These are phyloP conservation scores for Cyphomyrmex costatus DNA, from an alignment of 1,140 invertebrate species.

Conservation along the genomic window DNA sequence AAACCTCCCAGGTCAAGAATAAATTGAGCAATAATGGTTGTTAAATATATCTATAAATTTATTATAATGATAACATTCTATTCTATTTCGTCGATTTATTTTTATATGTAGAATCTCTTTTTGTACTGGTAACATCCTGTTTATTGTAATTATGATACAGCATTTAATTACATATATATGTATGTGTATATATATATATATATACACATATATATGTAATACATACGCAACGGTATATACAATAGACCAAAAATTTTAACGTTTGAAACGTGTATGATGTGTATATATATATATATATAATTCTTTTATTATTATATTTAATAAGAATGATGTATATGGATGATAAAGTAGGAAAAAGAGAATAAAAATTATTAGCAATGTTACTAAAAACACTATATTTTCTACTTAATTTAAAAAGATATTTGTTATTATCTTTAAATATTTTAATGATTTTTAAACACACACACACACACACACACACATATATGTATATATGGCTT, in stretches of 20 bases:
- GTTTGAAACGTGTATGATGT: not conserved
- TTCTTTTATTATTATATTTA: conserved; percentile 52
- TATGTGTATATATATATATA: too few species aligned
- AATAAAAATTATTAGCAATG: conserved; percentile 39
- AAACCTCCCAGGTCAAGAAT: too few species aligned
- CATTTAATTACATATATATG: conserved; percentile 27
- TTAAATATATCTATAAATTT: too few species aligned
- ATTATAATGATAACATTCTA: not conserved
- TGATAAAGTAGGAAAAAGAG: conserved; percentile 15
- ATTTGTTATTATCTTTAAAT: conserved; percentile 28
- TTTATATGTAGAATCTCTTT: conserved; percentile 29
- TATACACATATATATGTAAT: too few species aligned
- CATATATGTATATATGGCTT: not conserved
- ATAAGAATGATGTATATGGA: not conserved
- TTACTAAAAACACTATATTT: conserved; percentile 33
- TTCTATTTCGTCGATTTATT: conserved; percentile 35
- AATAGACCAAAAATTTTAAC: not conserved
- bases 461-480: too few species aligned
- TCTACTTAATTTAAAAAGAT: conserved; percentile 33
- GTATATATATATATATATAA: conserved; percentile 15
- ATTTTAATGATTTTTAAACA: conserved; percentile 15
- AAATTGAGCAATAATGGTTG: too few species aligned
- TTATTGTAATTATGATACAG: not conserved
- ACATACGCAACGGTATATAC: not conserved
- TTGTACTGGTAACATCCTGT: conserved; percentile 28